These are phyloP conservation scores for Garrulus glandarius DNA, from an alignment of 2,797 vertebrate genomes.

Conservation along the genomic window DNA sequence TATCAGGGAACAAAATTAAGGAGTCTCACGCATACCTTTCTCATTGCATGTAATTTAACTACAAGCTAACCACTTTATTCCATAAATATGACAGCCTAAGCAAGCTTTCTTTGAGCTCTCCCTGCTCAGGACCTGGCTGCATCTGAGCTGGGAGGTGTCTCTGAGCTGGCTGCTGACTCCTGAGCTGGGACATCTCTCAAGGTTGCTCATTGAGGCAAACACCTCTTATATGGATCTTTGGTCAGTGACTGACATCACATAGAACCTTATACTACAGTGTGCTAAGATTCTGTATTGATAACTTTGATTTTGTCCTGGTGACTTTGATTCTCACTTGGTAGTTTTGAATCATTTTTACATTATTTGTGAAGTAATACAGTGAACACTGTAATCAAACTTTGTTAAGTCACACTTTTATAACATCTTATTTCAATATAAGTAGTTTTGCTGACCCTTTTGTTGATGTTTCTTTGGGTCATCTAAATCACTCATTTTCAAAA, in stretches of 20 bases:
- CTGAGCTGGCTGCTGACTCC: neutral
- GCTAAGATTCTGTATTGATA: neutral
- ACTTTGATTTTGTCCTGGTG: neutral
- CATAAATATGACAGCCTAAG: neutral
- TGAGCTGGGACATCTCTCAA: neutral
- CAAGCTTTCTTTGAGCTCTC: neutral
- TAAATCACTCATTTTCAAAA: neutral
- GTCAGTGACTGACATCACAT: fast-evolving
- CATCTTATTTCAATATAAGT: neutral
- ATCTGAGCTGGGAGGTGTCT: neutral
- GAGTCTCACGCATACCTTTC: neutral
- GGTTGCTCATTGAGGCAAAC: neutral
- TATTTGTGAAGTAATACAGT: neutral
- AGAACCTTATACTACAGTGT: neutral
- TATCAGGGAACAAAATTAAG: neutral
- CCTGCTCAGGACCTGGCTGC: neutral
- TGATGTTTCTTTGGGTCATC: neutral
- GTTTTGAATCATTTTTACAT: neutral
- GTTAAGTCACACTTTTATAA: neutral
- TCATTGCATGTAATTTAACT: neutral
- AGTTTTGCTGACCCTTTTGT: neutral
- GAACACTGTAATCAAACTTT: neutral
- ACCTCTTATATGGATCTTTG: neutral
- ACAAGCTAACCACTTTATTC: neutral
- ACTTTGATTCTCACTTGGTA: neutral